A percentile compares a stretch with the other conserved stretches of the same genome.
phyloP scores from a whole-genome alignment of 2,797 vertebrate species.

The Oceanodroma leucorhoa region DNA sequence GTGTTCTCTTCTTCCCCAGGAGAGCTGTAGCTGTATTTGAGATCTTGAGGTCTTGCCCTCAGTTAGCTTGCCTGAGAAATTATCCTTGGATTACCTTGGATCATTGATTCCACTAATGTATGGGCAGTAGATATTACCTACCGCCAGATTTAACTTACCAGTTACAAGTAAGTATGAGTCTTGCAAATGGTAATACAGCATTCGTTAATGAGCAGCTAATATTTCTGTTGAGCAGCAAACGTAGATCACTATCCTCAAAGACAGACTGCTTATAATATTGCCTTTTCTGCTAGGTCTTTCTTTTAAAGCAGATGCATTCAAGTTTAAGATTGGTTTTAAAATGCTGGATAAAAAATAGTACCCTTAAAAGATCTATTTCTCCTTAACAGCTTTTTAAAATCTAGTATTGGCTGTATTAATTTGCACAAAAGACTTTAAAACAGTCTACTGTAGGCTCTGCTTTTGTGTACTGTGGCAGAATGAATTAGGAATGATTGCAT shows the following conservation, averaged over 20 bases:
- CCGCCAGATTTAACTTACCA: conserved; percentile 13
- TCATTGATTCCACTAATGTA: conserved; percentile 57
- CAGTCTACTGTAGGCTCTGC: conserved; percentile 46
- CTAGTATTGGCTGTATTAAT: conserved; percentile 35
- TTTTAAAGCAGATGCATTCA: not conserved
- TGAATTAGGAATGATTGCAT: conserved; percentile 77
- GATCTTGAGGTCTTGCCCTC: conserved; percentile 22
- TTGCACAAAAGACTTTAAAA: conserved; percentile 21
- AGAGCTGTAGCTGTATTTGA: conserved; percentile 13
- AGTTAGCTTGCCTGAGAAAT: conserved; percentile 62
- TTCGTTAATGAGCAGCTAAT: not conserved
- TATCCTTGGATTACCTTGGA: conserved; percentile 52
- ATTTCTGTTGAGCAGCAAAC: not conserved
- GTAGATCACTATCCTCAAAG: not conserved
- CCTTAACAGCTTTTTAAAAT: conserved; percentile 8
- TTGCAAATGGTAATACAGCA: not conserved
- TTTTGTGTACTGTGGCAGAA: conserved; percentile 66
- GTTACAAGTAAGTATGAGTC: conserved; percentile 20
- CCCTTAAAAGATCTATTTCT: not conserved
- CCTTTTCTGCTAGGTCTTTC: not conserved
- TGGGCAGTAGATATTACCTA: not conserved
- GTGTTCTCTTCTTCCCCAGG: not conserved
- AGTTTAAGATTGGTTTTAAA: conserved; percentile 18
- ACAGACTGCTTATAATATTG: not conserved
- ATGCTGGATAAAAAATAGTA: not conserved